Percentiles rank a stretch among this genome's conserved stretches.
These are phyloP conservation scores for Chromoteleia sp. DNA, from an alignment of 2,888 invertebrate species.

Conservation along the genomic window DNA sequence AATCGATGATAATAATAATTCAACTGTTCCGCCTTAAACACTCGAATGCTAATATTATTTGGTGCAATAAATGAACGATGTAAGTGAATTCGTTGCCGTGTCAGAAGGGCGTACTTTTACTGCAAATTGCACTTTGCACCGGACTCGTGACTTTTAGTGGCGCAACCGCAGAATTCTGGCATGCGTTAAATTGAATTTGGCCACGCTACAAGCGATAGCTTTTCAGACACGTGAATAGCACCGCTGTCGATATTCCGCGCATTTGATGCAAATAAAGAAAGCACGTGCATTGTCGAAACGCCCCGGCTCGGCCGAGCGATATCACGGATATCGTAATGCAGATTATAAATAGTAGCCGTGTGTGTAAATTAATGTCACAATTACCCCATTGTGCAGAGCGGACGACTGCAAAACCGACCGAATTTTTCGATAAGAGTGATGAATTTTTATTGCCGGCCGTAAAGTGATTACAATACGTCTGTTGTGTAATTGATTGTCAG, in stretches of 20 bases:
- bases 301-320: slow-evolving; percentile 8
- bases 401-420: slow-evolving; percentile 6
- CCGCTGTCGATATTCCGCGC: slow-evolving; percentile 57
- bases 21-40: slow-evolving; percentile 24
- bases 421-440: slow-evolving; percentile 37
- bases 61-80: slow-evolving; percentile 43
- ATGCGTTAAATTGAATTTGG: slow-evolving; percentile 70
- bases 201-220: slow-evolving; percentile 59
- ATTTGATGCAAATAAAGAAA: slow-evolving; percentile 48
- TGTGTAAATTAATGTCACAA: slow-evolving; percentile 50
- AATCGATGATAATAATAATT: slow-evolving; percentile 44
- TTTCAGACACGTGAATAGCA: slow-evolving; percentile 51
- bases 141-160: slow-evolving; percentile 65
- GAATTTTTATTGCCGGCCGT: slow-evolving; percentile 22
- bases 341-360: slow-evolving; percentile 28
- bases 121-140: slow-evolving; percentile 60
- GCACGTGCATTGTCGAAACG: slow-evolving; percentile 13
- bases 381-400: slow-evolving; percentile 18
- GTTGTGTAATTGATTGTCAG: slow-evolving; percentile 47
- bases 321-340: slow-evolving; percentile 32
- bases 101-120: slow-evolving; percentile 47
- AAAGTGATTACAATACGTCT: slow-evolving; percentile 33
- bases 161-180: slow-evolving; percentile 60
- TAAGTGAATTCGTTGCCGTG: slow-evolving; percentile 44
- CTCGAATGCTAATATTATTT: slow-evolving; percentile 51